phyloP scores from a whole-genome alignment of 2,888 invertebrate genomes.

The Erebia epiphron region DNA sequence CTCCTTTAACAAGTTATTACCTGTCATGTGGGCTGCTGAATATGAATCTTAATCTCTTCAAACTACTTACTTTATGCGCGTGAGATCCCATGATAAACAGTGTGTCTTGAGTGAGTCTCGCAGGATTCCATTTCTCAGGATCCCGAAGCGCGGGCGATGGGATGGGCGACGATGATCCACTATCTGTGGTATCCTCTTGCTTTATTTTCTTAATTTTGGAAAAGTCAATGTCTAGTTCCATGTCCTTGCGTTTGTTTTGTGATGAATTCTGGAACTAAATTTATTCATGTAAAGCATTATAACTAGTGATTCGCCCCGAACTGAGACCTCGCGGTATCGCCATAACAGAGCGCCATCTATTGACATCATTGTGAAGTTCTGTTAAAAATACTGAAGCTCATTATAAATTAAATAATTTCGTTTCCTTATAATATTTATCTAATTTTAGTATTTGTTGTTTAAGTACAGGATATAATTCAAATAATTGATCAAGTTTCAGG shows the following conservation, averaged over 20 bases:
- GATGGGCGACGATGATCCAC: constrained; percentile 64
- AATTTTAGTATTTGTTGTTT: too few species aligned
- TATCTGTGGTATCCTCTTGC: constrained; percentile 65
- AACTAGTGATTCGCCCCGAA: too few species aligned
- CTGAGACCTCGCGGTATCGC: too few species aligned
- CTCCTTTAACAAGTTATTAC: too few species aligned
- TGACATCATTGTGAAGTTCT: too few species aligned
- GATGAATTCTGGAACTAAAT: constrained; percentile 70
- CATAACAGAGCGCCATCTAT: too few species aligned
- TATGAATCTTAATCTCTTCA: neutral
- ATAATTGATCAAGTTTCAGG: too few species aligned
- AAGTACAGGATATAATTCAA: too few species aligned
- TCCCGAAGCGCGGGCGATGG: constrained; percentile 80
- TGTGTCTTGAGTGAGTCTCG: constrained; percentile 87
- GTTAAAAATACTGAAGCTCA: too few species aligned
- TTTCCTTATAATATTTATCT: too few species aligned
- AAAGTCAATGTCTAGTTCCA: constrained; percentile 86
- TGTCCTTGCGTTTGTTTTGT: constrained; percentile 85
- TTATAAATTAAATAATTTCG: too few species aligned
- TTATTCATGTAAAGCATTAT: neutral
- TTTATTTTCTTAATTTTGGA: constrained; percentile 72
- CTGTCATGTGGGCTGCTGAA: too few species aligned
- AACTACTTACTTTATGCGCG: constrained; percentile 82
- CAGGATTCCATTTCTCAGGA: constrained; percentile 88
- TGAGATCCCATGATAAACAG: constrained; percentile 91